A percentile compares a stretch with the other conserved stretches of the same genome.
Conservation (phyloP, 2,888 invertebrate genomes). For the Spilarctia lutea region DNA sequence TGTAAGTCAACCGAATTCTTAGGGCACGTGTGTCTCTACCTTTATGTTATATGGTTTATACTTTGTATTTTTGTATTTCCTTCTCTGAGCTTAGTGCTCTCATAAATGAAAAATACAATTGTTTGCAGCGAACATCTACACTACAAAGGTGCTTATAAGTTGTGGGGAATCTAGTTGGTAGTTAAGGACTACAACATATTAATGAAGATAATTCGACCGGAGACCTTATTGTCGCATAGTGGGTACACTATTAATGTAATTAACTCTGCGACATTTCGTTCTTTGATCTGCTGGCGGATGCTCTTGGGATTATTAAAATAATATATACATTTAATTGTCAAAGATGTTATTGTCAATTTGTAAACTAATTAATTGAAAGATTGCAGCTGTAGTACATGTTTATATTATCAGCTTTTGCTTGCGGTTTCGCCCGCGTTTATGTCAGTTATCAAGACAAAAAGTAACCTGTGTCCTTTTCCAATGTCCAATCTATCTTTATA, state of each 20-base stretch:
- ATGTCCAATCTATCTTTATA: too few relatives aligned
- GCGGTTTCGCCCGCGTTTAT: too few relatives aligned
- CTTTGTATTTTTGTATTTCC: slow-evolving; percentile 29
- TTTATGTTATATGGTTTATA: slow-evolving; percentile 27
- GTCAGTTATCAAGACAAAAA: too few relatives aligned
- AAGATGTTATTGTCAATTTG: background rate
- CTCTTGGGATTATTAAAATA: background rate
- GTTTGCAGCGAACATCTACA: slow-evolving; percentile 2
- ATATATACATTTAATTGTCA: background rate
- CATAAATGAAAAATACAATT: slow-evolving; percentile 7
- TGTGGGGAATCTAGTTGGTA: background rate
- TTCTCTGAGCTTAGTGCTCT: slow-evolving; percentile 9
- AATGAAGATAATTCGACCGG: background rate
- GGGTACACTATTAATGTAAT: background rate
- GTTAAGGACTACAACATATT: background rate
- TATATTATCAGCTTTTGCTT: background rate
- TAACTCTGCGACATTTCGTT: background rate
- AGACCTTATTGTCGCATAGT: background rate
- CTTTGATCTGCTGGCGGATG: background rate
- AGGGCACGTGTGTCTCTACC: background rate
- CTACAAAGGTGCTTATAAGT: background rate
- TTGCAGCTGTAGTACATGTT: background rate
- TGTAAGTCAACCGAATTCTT: background rate
- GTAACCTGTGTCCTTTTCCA: too few relatives aligned
- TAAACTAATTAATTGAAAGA: background rate